These are phyloP conservation scores for Bursaphelenchus okinawaensis DNA, from an alignment of 2,888 invertebrate genomes.

Conservation along the genomic window DNA sequence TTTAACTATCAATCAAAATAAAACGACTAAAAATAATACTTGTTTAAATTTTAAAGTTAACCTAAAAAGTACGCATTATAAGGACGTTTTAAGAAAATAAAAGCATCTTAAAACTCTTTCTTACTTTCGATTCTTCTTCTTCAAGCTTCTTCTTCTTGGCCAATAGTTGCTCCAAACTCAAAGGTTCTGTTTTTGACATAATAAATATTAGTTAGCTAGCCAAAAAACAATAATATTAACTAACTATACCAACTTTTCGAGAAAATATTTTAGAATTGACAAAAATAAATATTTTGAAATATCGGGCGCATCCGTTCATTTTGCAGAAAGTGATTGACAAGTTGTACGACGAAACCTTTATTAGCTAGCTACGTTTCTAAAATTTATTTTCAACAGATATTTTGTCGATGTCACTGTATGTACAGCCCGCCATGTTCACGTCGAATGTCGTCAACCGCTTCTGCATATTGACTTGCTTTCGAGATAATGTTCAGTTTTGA, in stretches of 20 bases:
- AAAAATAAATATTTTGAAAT: no score
- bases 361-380: no score
- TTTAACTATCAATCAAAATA: slow-evolving; percentile 4
- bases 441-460: not conserved
- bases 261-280: no score
- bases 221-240: no score
- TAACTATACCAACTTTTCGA: no score
- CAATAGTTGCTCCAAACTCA: slow-evolving; percentile 88
- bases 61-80: not conserved
- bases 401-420: not conserved
- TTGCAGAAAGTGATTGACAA: no score
- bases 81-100: not conserved
- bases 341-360: not conserved
- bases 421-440: not conserved
- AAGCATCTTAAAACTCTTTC: not conserved
- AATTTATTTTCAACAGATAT: not conserved
- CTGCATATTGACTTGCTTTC: not conserved
- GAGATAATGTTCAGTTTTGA: not conserved
- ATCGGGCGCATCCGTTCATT: no score
- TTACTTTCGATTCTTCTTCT: slow-evolving; percentile 79
- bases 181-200: slow-evolving; percentile 67
- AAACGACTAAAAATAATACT: no score
- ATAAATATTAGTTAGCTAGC: no score
- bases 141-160: slow-evolving; percentile 94
- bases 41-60: not conserved